A percentile compares a stretch with the other conserved stretches of the same genome.
These are phyloP conservation scores for Agapornis roseicollis DNA, from an alignment of 2,113 vertebrate genomes.

Conservation along the genomic window DNA sequence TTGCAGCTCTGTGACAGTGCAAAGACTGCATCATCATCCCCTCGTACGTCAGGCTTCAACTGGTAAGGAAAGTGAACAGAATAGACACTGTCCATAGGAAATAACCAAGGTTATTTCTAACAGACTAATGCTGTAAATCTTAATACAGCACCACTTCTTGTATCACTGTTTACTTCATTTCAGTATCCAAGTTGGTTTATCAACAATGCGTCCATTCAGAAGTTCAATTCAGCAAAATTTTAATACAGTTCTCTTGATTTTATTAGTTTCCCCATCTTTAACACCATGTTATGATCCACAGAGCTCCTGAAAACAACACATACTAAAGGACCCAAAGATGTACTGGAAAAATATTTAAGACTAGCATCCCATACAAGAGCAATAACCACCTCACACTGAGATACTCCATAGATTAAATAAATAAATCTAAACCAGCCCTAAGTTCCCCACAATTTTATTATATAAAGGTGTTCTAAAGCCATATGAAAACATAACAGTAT, in stretches of 20 bases:
- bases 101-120: neutral
- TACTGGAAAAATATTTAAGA: neutral
- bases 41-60: neutral
- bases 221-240: neutral
- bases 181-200: neutral
- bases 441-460: neutral
- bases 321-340: neutral
- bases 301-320: neutral
- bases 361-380: neutral
- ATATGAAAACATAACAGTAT: neutral
- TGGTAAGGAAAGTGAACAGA: neutral
- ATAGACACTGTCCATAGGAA: neutral
- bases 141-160: neutral
- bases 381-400: neutral
- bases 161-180: neutral
- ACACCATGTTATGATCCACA: neutral
- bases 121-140: neutral
- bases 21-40: neutral
- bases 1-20: neutral
- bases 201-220: neutral
- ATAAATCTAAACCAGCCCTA: neutral
- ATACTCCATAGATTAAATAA: neutral
- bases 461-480: neutral
- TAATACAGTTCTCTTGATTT: neutral
- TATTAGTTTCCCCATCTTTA: neutral